Conservation (phyloP, 2,797 vertebrate genomes). For the Paedocypris micromegethes region DNA sequence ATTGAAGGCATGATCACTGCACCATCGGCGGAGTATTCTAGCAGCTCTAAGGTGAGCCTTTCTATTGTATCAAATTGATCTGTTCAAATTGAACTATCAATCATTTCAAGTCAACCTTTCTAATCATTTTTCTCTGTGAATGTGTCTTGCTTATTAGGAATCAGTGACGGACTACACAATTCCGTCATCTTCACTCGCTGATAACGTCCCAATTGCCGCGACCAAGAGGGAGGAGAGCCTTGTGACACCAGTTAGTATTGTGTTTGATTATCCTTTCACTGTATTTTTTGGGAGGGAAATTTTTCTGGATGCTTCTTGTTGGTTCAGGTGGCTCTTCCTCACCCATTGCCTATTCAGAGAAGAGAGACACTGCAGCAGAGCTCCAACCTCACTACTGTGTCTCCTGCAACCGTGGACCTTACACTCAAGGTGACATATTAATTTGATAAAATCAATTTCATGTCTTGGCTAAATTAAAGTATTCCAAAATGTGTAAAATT, state of each 20-base stretch:
- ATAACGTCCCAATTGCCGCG: constrained; percentile 81
- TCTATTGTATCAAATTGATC: too few relatives aligned
- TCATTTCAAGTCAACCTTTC: too few relatives aligned
- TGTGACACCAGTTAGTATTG: constrained; percentile 84
- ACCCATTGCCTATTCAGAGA: constrained; percentile 88
- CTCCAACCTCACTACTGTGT: constrained; percentile 93
- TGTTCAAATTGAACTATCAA: too few relatives aligned
- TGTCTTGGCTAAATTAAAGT: neutral
- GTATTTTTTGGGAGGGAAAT: neutral
- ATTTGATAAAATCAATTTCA: neutral
- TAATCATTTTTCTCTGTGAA: neutral
- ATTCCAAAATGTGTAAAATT: too few relatives aligned
- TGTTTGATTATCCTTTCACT: neutral
- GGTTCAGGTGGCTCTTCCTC: constrained; percentile 88
- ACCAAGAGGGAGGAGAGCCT: constrained; percentile 93
- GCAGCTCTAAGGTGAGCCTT: constrained; percentile 79
- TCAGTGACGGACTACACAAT: constrained; percentile 96
- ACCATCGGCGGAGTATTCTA: constrained; percentile 85
- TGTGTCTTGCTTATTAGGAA: constrained; percentile 66
- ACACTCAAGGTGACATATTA: constrained; percentile 87
- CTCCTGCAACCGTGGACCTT: constrained; percentile 94
- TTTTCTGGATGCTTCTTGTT: constrained; percentile 4
- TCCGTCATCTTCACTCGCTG: constrained; percentile 88
- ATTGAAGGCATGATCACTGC: constrained; percentile 95
- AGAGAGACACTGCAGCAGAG: constrained; percentile 93